phyloP scores from a whole-genome alignment of 2,888 invertebrate genomes.

The Pachliopta kotzebuea region DNA sequence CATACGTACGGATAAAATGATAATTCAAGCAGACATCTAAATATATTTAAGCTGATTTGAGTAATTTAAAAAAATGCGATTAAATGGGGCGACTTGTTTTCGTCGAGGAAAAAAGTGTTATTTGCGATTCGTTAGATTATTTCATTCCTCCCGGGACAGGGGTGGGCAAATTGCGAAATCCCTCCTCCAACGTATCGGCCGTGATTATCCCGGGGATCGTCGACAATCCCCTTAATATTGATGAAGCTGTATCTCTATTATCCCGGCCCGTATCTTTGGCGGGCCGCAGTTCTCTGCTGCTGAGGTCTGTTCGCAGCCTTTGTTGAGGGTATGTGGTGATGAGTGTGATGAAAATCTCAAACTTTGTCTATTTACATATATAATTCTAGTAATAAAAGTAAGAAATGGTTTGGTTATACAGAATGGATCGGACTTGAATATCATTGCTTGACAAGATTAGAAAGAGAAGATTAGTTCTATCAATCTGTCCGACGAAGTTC shows the following conservation, averaged over 20 bases:
- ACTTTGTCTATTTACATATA: no score
- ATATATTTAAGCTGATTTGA: not conserved
- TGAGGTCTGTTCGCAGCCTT: no score
- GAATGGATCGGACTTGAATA: no score
- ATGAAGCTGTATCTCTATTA: constrained; percentile 45
- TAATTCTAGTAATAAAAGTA: no score
- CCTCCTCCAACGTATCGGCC: constrained; percentile 34
- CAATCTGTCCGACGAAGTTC: no score
- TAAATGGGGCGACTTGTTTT: constrained; percentile 33
- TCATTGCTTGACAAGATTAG: no score
- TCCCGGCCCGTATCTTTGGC: constrained; percentile 30
- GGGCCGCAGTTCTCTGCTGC: constrained; percentile 9
- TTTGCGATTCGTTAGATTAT: constrained; percentile 50
- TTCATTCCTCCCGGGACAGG: constrained; percentile 45
- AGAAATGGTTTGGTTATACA: no score
- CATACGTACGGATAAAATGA: no score
- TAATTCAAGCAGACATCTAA: not conserved
- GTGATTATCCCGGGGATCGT: constrained; percentile 42
- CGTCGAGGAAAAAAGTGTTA: constrained; percentile 41
- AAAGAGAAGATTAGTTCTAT: no score
- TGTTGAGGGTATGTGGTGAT: no score
- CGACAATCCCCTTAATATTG: constrained; percentile 45
- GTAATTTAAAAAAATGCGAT: constrained; percentile 25
- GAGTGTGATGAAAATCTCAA: no score
- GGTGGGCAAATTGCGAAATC: constrained; percentile 33